Base-by-base conservation (phyloP, 2,113 vertebrate species). In the Halcyon senegalensis region DNA sequence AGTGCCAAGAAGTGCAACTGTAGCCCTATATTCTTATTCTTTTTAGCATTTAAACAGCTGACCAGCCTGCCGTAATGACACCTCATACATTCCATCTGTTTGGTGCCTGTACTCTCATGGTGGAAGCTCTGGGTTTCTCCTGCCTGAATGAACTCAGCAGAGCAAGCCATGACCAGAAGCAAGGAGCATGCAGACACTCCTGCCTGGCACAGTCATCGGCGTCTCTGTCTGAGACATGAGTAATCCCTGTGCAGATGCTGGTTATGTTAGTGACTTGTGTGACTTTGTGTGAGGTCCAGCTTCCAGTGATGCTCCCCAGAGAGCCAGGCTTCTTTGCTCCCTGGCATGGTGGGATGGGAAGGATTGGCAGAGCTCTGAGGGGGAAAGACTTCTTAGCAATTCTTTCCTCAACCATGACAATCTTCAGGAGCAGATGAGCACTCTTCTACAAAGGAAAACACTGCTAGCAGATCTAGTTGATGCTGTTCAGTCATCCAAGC, bases 271-370 rank as follows among this genome's bases (percentile, higher is more conserved):
- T 39, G 72, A 58, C 60, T 31, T 44, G 72, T 24, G 20, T 4
- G 8, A 43, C 33, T 39, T 31, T 30, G n/a, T 0, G 0, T n/a
- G 53, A 80, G 35, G 48, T 68, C 63, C 1, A 2, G 37, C 67
- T 85, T 55, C 68, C 67, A 89, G 39, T 0, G 0, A 25, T 1
- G 4, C 33, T 80, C 50, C 20, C 30, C 0, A 0, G 25, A 55
- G 39, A 68, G 30, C 62, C 0, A 0, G 41, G n/a, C 62, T 62
- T 53, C 60, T 56, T 83, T 53, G 11, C 16, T 68, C 7, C 18
- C 37, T 0, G 0, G 14, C 0, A 2, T 0, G 0, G 28, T 33
- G 6, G 4, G 15, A 33, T 28, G 46, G 56, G 41, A 75, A 31
- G 35, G 31, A n/a, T 19, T 50, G 41, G 51, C 62, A 75, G 43